Base-by-base conservation (phyloP, 2,797 vertebrate genomes). In the Betta splendens region DNA sequence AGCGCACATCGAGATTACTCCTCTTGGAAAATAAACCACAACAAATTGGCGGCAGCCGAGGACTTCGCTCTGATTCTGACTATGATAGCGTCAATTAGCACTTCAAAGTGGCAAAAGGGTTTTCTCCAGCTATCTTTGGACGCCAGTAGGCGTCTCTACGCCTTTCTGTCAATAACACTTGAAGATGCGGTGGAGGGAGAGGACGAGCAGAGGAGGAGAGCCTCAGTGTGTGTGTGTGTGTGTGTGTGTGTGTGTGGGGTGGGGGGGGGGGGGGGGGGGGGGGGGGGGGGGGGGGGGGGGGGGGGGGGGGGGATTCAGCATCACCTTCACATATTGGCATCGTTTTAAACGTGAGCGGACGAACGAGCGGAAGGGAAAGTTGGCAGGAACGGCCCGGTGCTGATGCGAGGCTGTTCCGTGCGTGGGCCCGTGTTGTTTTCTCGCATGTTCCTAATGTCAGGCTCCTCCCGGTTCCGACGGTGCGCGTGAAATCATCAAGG, bases 81-180 rank as follows among this genome's bases (percentile, higher is more conserved):
- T 65, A 58, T 46, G 84, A 89, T 86, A 75, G 83, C 75, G 43
- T 72, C 84, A 77, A 89, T 89, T 88, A 88, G 82, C 87, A 86
- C 85, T 89, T 89, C 85, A 89, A 90, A 89, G 87, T 36, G 2
- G 49, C 46, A n/a, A 11, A 42, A 69, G 81, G 73, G 61, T 70
- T 84, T 81, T 82, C 77, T 79, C 65, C 51, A 25, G 81, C 81
- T 90, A 88, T 89, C 80, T 89, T 85, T 87, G 81, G 85, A 80
- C 28, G 69, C 77, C 79, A 76, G 87, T 82, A 52, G 87, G 85
- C 75, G 82, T 84, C 69, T 76, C 47, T 57, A 39, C 45, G 47
- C 45, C 63, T 76, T 64, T 68, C 73, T 76, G 73, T 87, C 84
- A 84, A 85, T 83, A 85, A 64, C 58, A 39, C 65, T 83, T 76